Evolutionary conservation across 1,140 invertebrate species (phyloP).

Genomic region (Diorhabda sublineata): DNA sequence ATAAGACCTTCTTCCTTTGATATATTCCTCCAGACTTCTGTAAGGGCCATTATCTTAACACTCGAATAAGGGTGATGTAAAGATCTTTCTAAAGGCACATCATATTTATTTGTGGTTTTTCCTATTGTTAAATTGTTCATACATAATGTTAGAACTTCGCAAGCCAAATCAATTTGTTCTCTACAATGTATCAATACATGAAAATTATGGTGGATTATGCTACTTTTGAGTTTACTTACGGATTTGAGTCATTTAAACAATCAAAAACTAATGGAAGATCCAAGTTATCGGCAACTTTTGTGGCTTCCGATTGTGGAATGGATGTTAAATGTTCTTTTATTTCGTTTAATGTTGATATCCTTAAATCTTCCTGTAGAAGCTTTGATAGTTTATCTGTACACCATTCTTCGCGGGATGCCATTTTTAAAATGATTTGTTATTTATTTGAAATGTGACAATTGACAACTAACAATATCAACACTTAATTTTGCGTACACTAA

Average conservation of each 20-base stretch:
- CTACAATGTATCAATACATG: conserved; percentile 42
- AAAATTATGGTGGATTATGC: conserved; percentile 6
- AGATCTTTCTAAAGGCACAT: conserved; percentile 51
- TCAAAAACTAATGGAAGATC: conserved; percentile 47
- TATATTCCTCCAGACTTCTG: conserved; percentile 45
- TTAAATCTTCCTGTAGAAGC: conserved; percentile 42
- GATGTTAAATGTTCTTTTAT: conserved; percentile 46
- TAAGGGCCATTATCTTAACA: conserved; percentile 54
- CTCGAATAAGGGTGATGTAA: conserved; percentile 52
- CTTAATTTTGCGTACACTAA: too few relatives aligned
- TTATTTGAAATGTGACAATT: neutral
- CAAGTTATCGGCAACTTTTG: conserved; percentile 39
- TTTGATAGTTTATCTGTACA: conserved; percentile 45
- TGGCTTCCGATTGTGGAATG: conserved; percentile 41
- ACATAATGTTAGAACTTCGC: conserved; percentile 56
- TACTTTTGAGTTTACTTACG: conserved; percentile 39
- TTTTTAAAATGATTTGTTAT: conserved; percentile 23
- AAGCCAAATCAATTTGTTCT: conserved; percentile 52
- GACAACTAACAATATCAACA: neutral
- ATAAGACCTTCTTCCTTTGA: conserved; percentile 34
- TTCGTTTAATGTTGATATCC: conserved; percentile 47
- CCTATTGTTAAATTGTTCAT: conserved; percentile 53
- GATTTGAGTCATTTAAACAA: conserved; percentile 46
- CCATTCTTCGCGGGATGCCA: conserved; percentile 45
- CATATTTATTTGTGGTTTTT: conserved; percentile 50